Base-by-base conservation (phyloP, 2,113 vertebrate genomes). In the Aegithalos caudatus region DNA sequence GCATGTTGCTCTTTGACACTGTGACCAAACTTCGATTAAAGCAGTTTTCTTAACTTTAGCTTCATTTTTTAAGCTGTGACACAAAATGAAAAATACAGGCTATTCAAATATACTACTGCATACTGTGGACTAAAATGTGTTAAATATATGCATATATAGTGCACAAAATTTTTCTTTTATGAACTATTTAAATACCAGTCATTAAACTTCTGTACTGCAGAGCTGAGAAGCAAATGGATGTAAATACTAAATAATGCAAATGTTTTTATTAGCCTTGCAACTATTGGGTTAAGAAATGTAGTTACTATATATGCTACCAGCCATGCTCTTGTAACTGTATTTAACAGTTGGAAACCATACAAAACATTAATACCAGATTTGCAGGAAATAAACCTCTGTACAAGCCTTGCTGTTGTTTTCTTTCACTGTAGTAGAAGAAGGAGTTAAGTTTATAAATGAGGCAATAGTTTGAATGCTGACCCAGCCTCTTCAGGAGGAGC, bases 331-430 rank as follows among this genome's bases (percentile, higher is more conserved):
- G 44, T 69, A 71, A 44, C 57, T 73, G 33, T 27, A 14, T 86
- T 93, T 84, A 38, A 73, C 47, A 42, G 35, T 12, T 81, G 48
- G 48, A 57, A 83, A 81, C 66, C 21, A 8, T 3, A 61, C 73
- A 40, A 88, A 57, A 83, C 33, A 20, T 62, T 71, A 37, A 35
- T 29, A 87, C 20, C 17, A 58, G 72, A 66, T 45, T 61, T 70
- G 50, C 76, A 74, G 62, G 90, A 97, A 97, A 97, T 85, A 98
- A 97, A 97, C 12, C 4, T 51, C 73, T 91, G 54, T 81, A 80
- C 51, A 93, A 85, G 88, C 69, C 61, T 76, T 67, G 47, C 79
- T 86, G 51, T 57, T 50, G 6, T 42, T 71, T 79, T 71, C 28
- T 76, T 70, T 81, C 57, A 35, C 53, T 50, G 50, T 11, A 56